Evolutionary conservation across 2,113 vertebrate species (phyloP).

Genomic region (Lycaon pictus): DNA sequence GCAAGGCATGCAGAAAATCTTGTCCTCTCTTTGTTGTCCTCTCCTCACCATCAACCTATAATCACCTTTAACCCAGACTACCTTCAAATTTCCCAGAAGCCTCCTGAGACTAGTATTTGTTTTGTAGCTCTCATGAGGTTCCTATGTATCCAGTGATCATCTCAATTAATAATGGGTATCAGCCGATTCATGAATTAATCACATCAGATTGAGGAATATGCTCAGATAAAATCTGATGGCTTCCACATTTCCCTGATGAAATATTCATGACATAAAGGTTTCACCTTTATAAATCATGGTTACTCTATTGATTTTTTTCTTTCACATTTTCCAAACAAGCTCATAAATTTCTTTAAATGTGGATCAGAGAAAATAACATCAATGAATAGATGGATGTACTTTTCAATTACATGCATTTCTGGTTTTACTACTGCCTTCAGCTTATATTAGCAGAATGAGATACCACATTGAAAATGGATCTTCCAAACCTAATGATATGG

Average conservation of each 20-base stretch:
- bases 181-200: constrained; percentile 77
- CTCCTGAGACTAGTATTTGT: not conserved
- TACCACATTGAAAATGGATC: not conserved
- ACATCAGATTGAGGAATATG: constrained; percentile 74
- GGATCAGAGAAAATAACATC: constrained; percentile 78
- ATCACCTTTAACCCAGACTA: not conserved
- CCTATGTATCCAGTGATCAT: constrained; percentile 24
- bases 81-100: not conserved
- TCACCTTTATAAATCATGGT: constrained; percentile 81
- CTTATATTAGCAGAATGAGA: constrained; percentile 54
- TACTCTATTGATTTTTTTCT: constrained; percentile 75
- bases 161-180: constrained; percentile 50
- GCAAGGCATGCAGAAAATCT: not conserved
- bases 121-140: constrained; percentile 38
- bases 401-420: constrained; percentile 78
- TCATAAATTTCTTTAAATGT: constrained; percentile 79
- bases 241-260: constrained; percentile 78
- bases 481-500: constrained; percentile 39
- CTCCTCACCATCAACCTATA: not conserved
- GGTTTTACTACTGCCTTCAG: constrained; percentile 69
- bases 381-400: constrained; percentile 75
- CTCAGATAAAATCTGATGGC: constrained; percentile 67
- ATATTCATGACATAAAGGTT: constrained; percentile 75
- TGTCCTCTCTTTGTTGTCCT: not conserved
- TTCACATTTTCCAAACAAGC: constrained; percentile 78